Base-by-base conservation (phyloP, 64 coral and sea anemone species). In the Trachythela sp. region DNA sequence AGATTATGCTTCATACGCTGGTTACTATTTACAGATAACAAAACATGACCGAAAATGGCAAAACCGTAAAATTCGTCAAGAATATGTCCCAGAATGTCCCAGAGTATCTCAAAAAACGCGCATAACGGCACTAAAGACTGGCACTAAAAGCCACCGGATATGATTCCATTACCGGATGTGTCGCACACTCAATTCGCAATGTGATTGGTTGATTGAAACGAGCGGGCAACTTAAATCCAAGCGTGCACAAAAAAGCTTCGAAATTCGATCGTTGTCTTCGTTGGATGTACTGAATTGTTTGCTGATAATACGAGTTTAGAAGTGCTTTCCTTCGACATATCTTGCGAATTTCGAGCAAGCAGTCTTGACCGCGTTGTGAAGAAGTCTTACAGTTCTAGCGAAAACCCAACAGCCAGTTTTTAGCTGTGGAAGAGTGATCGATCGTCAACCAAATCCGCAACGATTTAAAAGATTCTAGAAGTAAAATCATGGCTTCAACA, bases 221-320 rank as follows among this genome's bases (percentile, higher is more conserved):
- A 80, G 75, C 75, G 75, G 75, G 75, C 20, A 80, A 80, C 75
- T 80, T 80, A 80, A 80, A 80, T 80, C 75, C 9, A 30, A 80
- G 75, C 75, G 31, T 80, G 75, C 34, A 11, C 42, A 80, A 80
- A 29, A 80, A 80, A 29, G 31, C 37, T 80, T 80, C 37, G 33
- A 39, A 36, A 35, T 35, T 80, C 75, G 75, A 39, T 80, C 75
- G 75, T 80, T 80, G 75, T 35, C 37, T 80, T 80, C 75, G 0
- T 80, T 37, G 56, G 56, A 1, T 4, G 26, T 20, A 6, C 24
- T 26, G 22, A n/a, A 64, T 8, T 64, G 13, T 64, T 64, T 64
- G 56, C 42, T 45, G 4, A 20, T 18, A 64, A 24, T 18, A n/a
- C 56, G 26, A 24, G 56, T 64, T 20, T 64, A 64, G 56, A 64